Evolutionary conservation across 2,113 vertebrate species (phyloP).

Genomic region (Prolemur simus): DNA sequence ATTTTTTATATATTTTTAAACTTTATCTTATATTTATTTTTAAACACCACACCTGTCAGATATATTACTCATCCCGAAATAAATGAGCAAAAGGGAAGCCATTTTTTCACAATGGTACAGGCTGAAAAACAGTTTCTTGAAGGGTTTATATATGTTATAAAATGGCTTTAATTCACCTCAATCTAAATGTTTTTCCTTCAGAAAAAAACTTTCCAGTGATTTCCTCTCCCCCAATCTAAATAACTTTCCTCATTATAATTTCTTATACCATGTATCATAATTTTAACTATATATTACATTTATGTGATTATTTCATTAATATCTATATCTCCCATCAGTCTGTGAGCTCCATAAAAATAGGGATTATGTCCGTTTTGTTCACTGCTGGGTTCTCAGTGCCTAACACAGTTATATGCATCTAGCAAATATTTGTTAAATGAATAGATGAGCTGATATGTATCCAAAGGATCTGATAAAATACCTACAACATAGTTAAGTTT

Average conservation of each 20-base stretch:
- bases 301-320: constrained; percentile 14
- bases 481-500: background rate
- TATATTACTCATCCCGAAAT: background rate
- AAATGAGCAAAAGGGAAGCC: background rate
- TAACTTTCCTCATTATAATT: constrained; percentile 32
- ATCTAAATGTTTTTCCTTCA: background rate
- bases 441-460: constrained; percentile 10
- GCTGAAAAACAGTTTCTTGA: constrained; percentile 3
- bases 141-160: background rate
- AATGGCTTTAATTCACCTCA: background rate
- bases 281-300: constrained; percentile 32
- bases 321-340: background rate
- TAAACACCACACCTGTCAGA: background rate
- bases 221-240: constrained; percentile 22
- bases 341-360: background rate
- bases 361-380: background rate
- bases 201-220: background rate
- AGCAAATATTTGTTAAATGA: constrained; percentile 25
- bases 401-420: background rate
- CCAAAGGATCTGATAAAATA: background rate
- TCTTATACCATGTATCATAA: background rate
- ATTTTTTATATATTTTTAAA: background rate
- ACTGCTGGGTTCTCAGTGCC: background rate
- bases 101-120: background rate
- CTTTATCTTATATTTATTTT: background rate